These are phyloP conservation scores for Agraylea sexmaculata DNA, from an alignment of 1,140 invertebrate species.

Conservation along the genomic window DNA sequence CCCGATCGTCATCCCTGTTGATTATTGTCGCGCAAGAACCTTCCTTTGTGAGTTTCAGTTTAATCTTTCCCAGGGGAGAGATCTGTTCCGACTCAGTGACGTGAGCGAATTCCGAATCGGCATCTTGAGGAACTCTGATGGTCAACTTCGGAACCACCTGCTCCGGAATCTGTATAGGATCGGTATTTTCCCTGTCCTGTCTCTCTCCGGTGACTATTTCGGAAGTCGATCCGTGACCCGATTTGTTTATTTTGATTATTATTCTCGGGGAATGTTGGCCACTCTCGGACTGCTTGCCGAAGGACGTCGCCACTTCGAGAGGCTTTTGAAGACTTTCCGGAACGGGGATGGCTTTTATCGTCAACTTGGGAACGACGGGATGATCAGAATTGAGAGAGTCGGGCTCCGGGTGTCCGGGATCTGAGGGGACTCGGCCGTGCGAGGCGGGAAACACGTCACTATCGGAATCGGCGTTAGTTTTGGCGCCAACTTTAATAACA, in stretches of 20 bases:
- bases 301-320: slow-evolving; percentile 32
- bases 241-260: slow-evolving; percentile 42
- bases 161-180: slow-evolving; percentile 3
- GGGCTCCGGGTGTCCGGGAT: too few relatives aligned
- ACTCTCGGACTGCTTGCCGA: slow-evolving; percentile 30
- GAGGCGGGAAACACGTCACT: not conserved
- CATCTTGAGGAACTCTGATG: slow-evolving; percentile 17
- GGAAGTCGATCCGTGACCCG: slow-evolving; percentile 35
- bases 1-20: slow-evolving; percentile 6
- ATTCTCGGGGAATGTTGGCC: slow-evolving; percentile 40
- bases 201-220: slow-evolving; percentile 37
- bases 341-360: slow-evolving; percentile 23
- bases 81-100: slow-evolving; percentile 8
- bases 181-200: slow-evolving; percentile 23
- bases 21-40: slow-evolving; percentile 14
- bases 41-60: slow-evolving; percentile 18
- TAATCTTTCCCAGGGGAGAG: slow-evolving; percentile 17
- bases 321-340: slow-evolving; percentile 33
- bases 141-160: slow-evolving; percentile 17
- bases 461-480: not conserved
- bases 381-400: too few relatives aligned
- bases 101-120: not conserved
- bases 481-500: not conserved
- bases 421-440: too few relatives aligned
- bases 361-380: slow-evolving; percentile 16